Percentiles rank a stretch among this genome's conserved stretches.
Conservation (phyloP, 2,888 invertebrate species). For the Microctonus aethiopoides region DNA sequence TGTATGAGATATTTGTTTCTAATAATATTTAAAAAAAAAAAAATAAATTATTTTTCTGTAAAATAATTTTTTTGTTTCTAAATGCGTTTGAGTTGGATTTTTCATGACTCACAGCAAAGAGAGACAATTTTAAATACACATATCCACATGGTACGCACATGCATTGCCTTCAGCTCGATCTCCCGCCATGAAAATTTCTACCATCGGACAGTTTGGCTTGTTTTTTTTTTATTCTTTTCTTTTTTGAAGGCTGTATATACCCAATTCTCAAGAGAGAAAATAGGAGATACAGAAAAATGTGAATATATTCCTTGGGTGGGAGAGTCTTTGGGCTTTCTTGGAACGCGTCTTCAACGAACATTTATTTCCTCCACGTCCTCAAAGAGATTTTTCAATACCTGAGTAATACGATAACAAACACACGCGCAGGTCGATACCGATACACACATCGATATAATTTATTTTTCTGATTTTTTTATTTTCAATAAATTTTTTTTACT, state of each 20-base stretch:
- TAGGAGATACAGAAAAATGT: not conserved
- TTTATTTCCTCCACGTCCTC: not conserved
- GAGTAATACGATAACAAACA: not conserved
- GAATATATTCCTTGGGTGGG: not conserved
- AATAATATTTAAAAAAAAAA: too few relatives aligned
- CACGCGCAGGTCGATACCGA: not conserved
- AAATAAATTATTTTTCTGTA: not conserved
- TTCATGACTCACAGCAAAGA: too few relatives aligned
- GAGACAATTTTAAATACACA: not conserved
- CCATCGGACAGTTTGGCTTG: not conserved
- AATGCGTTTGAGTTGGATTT: too few relatives aligned
- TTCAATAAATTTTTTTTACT: not conserved
- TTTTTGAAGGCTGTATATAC: not conserved
- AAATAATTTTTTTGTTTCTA: too few relatives aligned
- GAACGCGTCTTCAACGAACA: not conserved
- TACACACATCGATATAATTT: not conserved
- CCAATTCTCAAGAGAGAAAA: not conserved
- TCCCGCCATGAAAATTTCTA: conserved; percentile 34
- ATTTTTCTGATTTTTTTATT: not conserved
- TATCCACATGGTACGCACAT: conserved; percentile 43
- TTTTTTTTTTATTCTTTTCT: not conserved
- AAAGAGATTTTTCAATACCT: not conserved
- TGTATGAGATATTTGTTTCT: too few relatives aligned
- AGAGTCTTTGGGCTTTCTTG: not conserved
- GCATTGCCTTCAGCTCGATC: conserved; percentile 38